Percentiles rank a stretch among this genome's conserved stretches.
phyloP scores from a whole-genome alignment of 2,113 vertebrate genomes.

The Menidia beryllina region DNA sequence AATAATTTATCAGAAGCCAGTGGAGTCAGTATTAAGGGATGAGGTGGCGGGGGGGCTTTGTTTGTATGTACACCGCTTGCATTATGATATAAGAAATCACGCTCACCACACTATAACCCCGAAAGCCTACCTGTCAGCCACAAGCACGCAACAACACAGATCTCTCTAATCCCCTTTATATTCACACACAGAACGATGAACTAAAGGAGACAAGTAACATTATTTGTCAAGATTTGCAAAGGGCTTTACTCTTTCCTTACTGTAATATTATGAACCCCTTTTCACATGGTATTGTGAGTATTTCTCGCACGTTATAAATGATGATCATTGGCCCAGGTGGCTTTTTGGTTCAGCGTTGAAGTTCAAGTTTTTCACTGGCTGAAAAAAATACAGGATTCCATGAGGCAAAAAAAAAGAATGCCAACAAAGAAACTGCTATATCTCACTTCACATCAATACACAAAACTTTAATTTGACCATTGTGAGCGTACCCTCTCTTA shows the following conservation, averaged over 20 bases:
- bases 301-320: slow-evolving; percentile 19
- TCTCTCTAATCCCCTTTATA: slow-evolving; percentile 61
- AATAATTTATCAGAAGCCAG: slow-evolving; percentile 37
- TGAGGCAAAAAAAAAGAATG: slow-evolving; percentile 15
- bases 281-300: slow-evolving; percentile 15
- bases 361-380: slow-evolving; percentile 34
- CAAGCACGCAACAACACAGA: slow-evolving; percentile 57
- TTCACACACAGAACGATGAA: slow-evolving; percentile 60
- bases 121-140: slow-evolving; percentile 68
- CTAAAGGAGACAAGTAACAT: slow-evolving; percentile 55
- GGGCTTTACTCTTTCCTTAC: slow-evolving; percentile 37
- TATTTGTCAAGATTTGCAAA: slow-evolving; percentile 44
- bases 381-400: slow-evolving; percentile 19
- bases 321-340: background rate
- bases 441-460: slow-evolving; percentile 23
- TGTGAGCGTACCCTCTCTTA: slow-evolving; percentile 38
- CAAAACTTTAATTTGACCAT: slow-evolving; percentile 30
- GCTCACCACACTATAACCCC: slow-evolving; percentile 53
- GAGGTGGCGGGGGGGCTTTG: too few relatives aligned
- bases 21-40: slow-evolving; percentile 40
- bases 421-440: background rate
- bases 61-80: slow-evolving; percentile 58
- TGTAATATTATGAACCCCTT: slow-evolving; percentile 22
- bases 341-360: slow-evolving; percentile 39
- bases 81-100: slow-evolving; percentile 66